Evolutionary conservation across 2,113 vertebrate species (phyloP), one percentile per base, ranked within the genome.

Genomic region (Phodopus roborovskii): DNA sequence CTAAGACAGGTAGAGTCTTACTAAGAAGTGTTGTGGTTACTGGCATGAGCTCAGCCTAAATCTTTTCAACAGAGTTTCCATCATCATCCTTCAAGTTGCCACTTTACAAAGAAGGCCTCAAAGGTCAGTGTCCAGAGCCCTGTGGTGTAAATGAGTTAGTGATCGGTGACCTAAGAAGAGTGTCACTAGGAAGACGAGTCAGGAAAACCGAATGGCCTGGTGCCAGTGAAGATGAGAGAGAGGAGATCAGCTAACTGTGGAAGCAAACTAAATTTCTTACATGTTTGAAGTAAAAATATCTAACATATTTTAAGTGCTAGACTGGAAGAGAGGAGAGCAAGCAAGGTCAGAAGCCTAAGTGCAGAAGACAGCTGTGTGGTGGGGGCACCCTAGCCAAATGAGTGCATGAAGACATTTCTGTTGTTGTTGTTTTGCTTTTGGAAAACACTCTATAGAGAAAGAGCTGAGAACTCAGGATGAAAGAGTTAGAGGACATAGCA

Each of bases 181-280:
- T 39, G 20, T 5, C 64, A 26, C 22, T 19, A 24, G 39, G 58
- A 81, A n/a, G 78, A 90, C 0, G 9, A 91, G 36, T 77, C 70
- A 3, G 6, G 12, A 91, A 93, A 92, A 86, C 0, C 62, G 9
- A 58, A 93, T 68, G 36, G 83, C n/a, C 20, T n/a, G 68, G 50
- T 45, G 60, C 16, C n/a, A 82, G 66, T 3, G 84, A 74, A 91
- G 91, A 74, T n/a, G 75, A 87, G 28, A 79, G 4, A 28, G 10
- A 5, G 94, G 26, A 30, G 48, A 93, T 74, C 62, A 74, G 24
- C 71, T 79, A 79, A 4, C 53, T 33, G 28, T 86, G 73, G 60
- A 64, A 96, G 81, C 39, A 93, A 91, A 39, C 58, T 91, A 83
- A 92, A 93, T 91, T 74, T 79, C 17, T 90, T 30, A 48, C 24